Percentiles rank a stretch among this genome's conserved stretches.
Evolutionary conservation across 1,140 invertebrate genomes (phyloP).

Genomic region (Drosophila varians): DNA sequence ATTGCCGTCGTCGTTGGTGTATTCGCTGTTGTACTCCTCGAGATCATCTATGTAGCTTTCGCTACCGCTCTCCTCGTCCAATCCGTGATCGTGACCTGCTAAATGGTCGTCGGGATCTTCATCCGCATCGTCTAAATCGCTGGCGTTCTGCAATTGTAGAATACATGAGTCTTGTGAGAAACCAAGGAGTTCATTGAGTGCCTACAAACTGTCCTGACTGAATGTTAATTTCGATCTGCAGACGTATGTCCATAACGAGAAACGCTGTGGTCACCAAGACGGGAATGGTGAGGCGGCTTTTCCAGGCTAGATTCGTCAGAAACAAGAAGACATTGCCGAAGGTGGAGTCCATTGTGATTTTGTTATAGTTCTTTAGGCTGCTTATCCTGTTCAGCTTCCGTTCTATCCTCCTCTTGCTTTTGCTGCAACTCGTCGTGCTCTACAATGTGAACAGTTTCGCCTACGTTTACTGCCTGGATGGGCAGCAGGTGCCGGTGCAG

Average conservation of each 20-base stretch:
- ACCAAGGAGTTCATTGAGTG: not conserved
- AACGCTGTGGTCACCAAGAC: constrained; percentile 84
- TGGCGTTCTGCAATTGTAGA: constrained; percentile 51
- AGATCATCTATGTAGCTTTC: constrained; percentile 64
- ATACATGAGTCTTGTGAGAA: not conserved
- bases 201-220: constrained; percentile 81
- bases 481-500: constrained; percentile 84
- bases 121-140: constrained; percentile 34
- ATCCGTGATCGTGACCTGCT: constrained; percentile 13
- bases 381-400: constrained; percentile 9
- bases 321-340: constrained; percentile 84
- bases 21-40: constrained; percentile 67
- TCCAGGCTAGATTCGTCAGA: constrained; percentile 84
- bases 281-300: constrained; percentile 84
- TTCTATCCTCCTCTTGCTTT: constrained; percentile 11
- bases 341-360: constrained; percentile 65
- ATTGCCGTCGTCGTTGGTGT: constrained; percentile 62
- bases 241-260: constrained; percentile 84
- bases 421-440: constrained; percentile 84
- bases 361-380: constrained; percentile 14
- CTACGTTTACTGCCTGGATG: constrained; percentile 84
- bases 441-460: constrained; percentile 84
- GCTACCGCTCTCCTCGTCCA: constrained; percentile 60
- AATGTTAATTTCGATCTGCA: constrained; percentile 85
- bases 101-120: constrained; percentile 39